These are phyloP conservation scores for Anthoptus insignis DNA, from an alignment of 2,888 invertebrate genomes.

Conservation along the genomic window DNA sequence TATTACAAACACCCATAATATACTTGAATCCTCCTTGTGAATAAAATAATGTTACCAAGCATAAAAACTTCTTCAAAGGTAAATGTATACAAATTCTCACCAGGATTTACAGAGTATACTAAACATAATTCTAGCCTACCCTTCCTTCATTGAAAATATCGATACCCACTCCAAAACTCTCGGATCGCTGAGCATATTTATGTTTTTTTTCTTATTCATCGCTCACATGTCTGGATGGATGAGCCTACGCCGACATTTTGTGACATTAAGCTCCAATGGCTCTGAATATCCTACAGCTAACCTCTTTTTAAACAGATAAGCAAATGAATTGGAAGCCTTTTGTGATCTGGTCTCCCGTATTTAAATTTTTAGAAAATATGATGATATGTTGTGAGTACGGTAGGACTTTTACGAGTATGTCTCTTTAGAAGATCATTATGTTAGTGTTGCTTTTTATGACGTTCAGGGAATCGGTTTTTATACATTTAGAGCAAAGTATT, in stretches of 20 bases:
- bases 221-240: slow-evolving; percentile 68
- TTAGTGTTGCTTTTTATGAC: background rate
- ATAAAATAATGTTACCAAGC: background rate
- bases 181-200: slow-evolving; percentile 69
- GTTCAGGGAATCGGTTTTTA: background rate
- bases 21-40: background rate
- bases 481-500: too few relatives aligned
- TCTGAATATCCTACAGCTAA: slow-evolving; percentile 76
- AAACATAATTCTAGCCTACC: slow-evolving; percentile 17
- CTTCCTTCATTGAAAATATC: slow-evolving; percentile 25
- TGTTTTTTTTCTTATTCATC: slow-evolving; percentile 67
- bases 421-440: slow-evolving; percentile 10
- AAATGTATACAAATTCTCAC: background rate
- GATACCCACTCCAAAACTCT: slow-evolving; percentile 32
- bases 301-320: slow-evolving; percentile 83
- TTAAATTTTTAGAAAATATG: slow-evolving; percentile 57
- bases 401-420: slow-evolving; percentile 45
- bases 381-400: slow-evolving; percentile 51
- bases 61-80: background rate
- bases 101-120: background rate
- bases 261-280: slow-evolving; percentile 84
- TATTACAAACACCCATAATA: background rate
- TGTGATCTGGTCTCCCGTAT: slow-evolving; percentile 63
- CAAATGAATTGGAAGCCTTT: slow-evolving; percentile 84
- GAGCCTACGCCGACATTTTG: slow-evolving; percentile 73